Conservation (phyloP, 2,113 vertebrate genomes). For the Corythoichthys intestinalis region DNA sequence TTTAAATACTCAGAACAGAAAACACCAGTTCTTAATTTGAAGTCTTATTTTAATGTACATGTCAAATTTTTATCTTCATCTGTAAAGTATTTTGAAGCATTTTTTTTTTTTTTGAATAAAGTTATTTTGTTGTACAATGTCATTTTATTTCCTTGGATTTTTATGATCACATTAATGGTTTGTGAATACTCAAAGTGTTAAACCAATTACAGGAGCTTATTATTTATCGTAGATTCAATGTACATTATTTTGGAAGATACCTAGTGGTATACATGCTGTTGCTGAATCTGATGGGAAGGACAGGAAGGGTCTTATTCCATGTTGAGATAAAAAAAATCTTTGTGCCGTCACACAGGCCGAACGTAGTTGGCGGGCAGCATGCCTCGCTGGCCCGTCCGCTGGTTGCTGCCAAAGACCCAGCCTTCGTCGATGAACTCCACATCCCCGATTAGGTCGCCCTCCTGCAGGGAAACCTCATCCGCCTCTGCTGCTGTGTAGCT, state of each 20-base stretch:
- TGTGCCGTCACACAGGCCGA: slow-evolving; percentile 74
- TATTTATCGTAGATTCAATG: background rate
- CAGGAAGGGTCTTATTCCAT: background rate
- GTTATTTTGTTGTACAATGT: slow-evolving; percentile 11
- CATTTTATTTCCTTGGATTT: background rate
- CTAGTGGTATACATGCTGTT: background rate
- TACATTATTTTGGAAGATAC: background rate
- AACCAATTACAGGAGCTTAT: background rate
- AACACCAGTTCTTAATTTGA: background rate
- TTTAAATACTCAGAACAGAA: background rate
- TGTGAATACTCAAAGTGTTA: background rate
- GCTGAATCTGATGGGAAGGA: background rate
- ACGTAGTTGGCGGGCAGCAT: slow-evolving; percentile 95
- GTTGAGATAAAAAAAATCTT: background rate
- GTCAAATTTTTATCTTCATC: background rate
- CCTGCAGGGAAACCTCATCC: slow-evolving; percentile 91
- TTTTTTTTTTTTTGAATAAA: slow-evolving; percentile 57
- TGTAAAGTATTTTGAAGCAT: slow-evolving; percentile 10
- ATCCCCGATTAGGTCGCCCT: slow-evolving; percentile 86
- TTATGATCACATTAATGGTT: background rate
- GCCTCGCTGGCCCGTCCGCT: slow-evolving; percentile 89
- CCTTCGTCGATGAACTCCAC: slow-evolving; percentile 94
- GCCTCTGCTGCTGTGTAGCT: slow-evolving; percentile 87
- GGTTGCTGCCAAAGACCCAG: slow-evolving; percentile 94
- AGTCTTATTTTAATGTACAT: slow-evolving; percentile 37